Conservation (phyloP, 30 jellyfish, hydroid and myxozoan genomes). For the Kudoa iwatai region DNA sequence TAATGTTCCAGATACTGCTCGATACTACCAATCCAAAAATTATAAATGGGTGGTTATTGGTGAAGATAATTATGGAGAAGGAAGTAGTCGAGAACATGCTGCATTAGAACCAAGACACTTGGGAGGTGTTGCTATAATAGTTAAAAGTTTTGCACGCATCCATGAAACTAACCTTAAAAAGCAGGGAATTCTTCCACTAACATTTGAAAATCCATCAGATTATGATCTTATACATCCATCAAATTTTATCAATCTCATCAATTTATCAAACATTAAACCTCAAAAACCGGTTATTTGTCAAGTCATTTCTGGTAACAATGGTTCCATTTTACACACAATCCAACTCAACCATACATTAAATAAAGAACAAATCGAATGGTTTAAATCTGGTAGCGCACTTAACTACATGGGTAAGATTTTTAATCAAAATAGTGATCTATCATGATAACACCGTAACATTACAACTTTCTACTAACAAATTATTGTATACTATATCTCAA, state of each 20-base stretch:
- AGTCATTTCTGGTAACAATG: slow-evolving; percentile 24
- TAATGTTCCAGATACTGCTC: slow-evolving; percentile 82
- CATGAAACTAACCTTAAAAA: slow-evolving; percentile 12
- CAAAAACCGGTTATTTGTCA: too few relatives aligned
- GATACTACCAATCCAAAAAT: slow-evolving; percentile 35
- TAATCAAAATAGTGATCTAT: too few relatives aligned
- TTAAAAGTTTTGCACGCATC: slow-evolving; percentile 81
- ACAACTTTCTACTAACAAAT: too few relatives aligned
- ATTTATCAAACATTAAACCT: slow-evolving; percentile 19
- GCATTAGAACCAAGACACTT: slow-evolving; percentile 95
- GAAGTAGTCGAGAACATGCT: slow-evolving; percentile 97
- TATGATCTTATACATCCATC: slow-evolving; percentile 52
- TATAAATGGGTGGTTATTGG: slow-evolving; percentile 68
- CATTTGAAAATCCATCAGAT: slow-evolving; percentile 58
- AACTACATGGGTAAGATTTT: slow-evolving; percentile 76
- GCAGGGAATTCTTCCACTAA: slow-evolving; percentile 55
- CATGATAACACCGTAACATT: too few relatives aligned
- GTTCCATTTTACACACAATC: slow-evolving; percentile 14
- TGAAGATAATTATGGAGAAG: slow-evolving; percentile 95
- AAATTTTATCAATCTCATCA: slow-evolving; percentile 29
- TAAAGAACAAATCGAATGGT: slow-evolving; percentile 71
- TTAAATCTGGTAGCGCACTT: slow-evolving; percentile 79
- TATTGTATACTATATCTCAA: too few relatives aligned
- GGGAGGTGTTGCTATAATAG: slow-evolving; percentile 84
- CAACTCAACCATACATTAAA: slow-evolving; percentile 42